A percentile compares a stretch with the other conserved stretches of the same genome.
These are phyloP conservation scores for Toxotes jaculatrix DNA, from an alignment of 2,113 vertebrate genomes.

Conservation along the genomic window DNA sequence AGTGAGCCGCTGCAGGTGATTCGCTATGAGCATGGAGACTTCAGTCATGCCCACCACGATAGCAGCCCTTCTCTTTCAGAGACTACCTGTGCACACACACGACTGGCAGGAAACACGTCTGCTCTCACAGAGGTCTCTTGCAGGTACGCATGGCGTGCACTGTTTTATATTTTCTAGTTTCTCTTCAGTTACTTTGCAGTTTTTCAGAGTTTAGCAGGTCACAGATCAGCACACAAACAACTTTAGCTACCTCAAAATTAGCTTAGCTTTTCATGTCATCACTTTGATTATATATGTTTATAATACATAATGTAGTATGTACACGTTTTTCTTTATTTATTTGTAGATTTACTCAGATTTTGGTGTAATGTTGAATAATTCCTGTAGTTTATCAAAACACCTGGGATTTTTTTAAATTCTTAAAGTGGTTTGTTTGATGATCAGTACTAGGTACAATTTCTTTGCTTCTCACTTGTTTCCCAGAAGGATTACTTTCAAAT, in stretches of 20 bases:
- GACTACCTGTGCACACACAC: conserved; percentile 93
- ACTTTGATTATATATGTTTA: not conserved
- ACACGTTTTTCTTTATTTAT: not conserved
- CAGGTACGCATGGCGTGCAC: conserved; percentile 83
- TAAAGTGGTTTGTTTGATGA: not conserved
- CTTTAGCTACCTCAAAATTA: not conserved
- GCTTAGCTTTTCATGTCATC: conserved; percentile 1
- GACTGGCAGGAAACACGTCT: conserved; percentile 89
- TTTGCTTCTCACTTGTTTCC: not conserved
- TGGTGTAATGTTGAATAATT: not conserved
- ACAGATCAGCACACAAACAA: not conserved
- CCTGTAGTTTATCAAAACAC: not conserved
- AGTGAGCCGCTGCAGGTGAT: conserved; percentile 96
- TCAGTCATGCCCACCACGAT: conserved; percentile 95
- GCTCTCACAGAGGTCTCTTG: conserved; percentile 92
- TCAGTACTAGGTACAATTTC: not conserved
- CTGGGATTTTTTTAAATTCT: no score
- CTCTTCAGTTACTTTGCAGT: not conserved
- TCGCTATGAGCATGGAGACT: conserved; percentile 91
- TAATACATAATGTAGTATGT: not conserved
- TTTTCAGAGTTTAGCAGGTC: not conserved
- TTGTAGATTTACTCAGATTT: not conserved
- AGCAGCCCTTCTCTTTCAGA: conserved; percentile 90
- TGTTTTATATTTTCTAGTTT: not conserved
- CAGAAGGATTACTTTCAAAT: not conserved